Evolutionary conservation across 1,140 invertebrate species (phyloP), one percentile per base, ranked within the genome.

Genomic region (Zaprionus kolodkinae): DNA sequence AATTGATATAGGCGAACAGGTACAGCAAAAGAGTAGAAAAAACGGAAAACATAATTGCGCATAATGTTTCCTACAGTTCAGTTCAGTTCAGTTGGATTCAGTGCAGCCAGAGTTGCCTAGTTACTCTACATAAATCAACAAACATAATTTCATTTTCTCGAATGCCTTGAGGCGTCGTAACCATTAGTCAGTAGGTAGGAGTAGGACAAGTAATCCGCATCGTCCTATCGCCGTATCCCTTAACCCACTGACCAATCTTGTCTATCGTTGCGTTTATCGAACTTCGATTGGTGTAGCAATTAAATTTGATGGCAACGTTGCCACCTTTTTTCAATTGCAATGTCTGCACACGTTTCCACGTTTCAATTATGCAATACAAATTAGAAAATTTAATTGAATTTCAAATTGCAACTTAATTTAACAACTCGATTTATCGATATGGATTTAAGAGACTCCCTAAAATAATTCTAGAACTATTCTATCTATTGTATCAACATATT

Each of bases 251-350:
- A 70, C 74, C 48, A 40, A 15, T 68, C n/a, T 45, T 45, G 40
- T 15, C 6, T 45, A 45, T 15, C 40, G 38, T 40, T n/a, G 38
- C 2, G n/a, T n/a, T 40, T 45, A 45, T 45, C 40, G n/a, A 9
- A 15, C 56, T 56, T 33, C 71, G 83, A 87, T 87, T 80, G 85
- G 74, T 43, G 81, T 78, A 89, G 88, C 81, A 88, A 88, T 89
- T 89, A 84, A 68, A 78, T 81, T 88, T 80, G 89, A 84, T 66
- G 68, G 74, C 65, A 71, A 15, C 79, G 75, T 81, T 84, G 78
- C 85, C 84, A 89, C 85, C 85, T 50, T 12, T 62, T 62, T 59
- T 76, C 52, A 75, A 60, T 67, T 68, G 79, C 83, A 68, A 66
- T 66, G 71, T 65, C 27, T 6, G 55, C 66, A 75, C 80, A 84